phyloP scores from a whole-genome alignment of 2,888 invertebrate genomes.

The Macaria notata region DNA sequence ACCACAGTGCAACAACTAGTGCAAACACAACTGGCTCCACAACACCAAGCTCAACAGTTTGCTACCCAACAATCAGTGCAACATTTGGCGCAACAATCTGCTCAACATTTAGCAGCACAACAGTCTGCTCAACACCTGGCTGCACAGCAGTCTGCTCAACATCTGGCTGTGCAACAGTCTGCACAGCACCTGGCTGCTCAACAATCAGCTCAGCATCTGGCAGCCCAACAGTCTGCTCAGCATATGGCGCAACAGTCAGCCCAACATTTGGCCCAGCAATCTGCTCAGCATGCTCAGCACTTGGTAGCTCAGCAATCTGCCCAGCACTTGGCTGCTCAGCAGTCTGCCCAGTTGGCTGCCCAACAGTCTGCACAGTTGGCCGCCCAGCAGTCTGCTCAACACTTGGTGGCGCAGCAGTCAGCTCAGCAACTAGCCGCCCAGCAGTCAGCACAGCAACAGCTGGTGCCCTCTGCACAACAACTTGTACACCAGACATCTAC shows the following conservation, averaged over 20 bases:
- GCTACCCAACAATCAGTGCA: slow-evolving; percentile 68
- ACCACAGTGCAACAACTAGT: slow-evolving; percentile 72
- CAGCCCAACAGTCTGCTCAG: slow-evolving; percentile 54
- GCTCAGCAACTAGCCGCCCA: slow-evolving; percentile 67
- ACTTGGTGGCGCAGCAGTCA: slow-evolving; percentile 57
- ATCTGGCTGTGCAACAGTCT: slow-evolving; percentile 55
- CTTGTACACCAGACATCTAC: slow-evolving; percentile 74
- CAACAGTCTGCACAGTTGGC: slow-evolving; percentile 61
- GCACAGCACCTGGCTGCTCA: slow-evolving; percentile 58
- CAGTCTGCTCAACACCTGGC: slow-evolving; percentile 60
- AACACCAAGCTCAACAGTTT: slow-evolving; percentile 68
- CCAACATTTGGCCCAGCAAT: slow-evolving; percentile 59
- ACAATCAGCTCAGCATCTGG: slow-evolving; percentile 57
- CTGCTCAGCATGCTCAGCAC: slow-evolving; percentile 41
- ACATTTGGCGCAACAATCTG: slow-evolving; percentile 44
- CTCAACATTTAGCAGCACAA: slow-evolving; percentile 42
- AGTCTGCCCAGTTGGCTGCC: slow-evolving; percentile 57
- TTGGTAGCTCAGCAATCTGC: slow-evolving; percentile 55
- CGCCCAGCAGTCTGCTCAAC: slow-evolving; percentile 65
- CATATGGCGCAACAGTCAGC: slow-evolving; percentile 62
- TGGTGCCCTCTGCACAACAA: slow-evolving; percentile 66
- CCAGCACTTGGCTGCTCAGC: slow-evolving; percentile 55
- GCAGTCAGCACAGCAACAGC: slow-evolving; percentile 70
- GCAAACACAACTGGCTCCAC: slow-evolving; percentile 64
- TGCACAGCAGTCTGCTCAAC: slow-evolving; percentile 51